Conservation (phyloP, 1,140 invertebrate species). For the Heliconius melpomene region DNA sequence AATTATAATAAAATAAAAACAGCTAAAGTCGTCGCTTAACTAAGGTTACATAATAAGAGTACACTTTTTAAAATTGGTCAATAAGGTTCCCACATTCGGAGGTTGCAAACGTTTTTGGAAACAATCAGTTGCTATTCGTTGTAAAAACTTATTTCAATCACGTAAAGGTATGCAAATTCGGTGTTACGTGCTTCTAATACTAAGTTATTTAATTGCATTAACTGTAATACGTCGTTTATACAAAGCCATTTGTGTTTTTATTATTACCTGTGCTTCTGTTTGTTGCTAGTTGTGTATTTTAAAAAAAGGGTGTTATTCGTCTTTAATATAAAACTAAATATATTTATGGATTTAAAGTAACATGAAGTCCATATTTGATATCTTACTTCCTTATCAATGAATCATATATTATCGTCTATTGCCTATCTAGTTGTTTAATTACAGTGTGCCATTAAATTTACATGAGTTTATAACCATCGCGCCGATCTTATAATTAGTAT, state of each 20-base stretch:
- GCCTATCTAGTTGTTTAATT: conserved; percentile 7
- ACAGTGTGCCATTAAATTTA: neutral
- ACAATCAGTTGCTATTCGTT: conserved; percentile 29
- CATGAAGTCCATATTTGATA: conserved; percentile 2
- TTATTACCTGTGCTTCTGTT: conserved; percentile 29
- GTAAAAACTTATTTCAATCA: conserved; percentile 56
- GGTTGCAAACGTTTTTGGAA: conserved; percentile 43
- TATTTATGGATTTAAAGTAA: neutral
- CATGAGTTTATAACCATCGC: neutral
- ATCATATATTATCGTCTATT: neutral
- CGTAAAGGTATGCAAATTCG: conserved; percentile 57
- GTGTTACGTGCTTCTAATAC: conserved; percentile 54
- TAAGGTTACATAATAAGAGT: neutral
- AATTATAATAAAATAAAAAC: conserved; percentile 10
- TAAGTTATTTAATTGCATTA: conserved; percentile 47
- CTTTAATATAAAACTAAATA: neutral
- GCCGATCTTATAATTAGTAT: conserved; percentile 2
- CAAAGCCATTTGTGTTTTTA: conserved; percentile 34
- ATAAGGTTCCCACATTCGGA: conserved; percentile 35
- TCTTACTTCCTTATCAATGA: neutral
- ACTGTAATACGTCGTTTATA: conserved; percentile 37
- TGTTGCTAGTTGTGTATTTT: conserved; percentile 29
- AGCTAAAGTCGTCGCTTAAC: neutral
- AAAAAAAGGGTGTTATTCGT: neutral
- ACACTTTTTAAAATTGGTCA: conserved; percentile 17